Conservation (phyloP, 1,140 invertebrate species). For the Sitobion miscanthi region DNA sequence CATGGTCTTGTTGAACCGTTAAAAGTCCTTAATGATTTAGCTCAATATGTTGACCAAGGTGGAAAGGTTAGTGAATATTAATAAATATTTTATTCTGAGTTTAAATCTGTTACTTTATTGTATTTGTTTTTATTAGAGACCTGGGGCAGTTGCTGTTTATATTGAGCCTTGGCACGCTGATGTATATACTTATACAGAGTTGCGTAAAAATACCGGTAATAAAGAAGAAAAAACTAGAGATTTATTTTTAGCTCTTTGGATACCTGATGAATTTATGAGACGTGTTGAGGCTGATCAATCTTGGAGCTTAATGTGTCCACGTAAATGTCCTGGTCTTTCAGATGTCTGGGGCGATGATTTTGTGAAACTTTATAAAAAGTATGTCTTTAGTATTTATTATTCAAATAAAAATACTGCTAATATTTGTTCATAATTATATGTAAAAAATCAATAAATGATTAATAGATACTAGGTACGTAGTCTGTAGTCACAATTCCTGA, state of each 20-base stretch:
- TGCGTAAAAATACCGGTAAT: conserved; percentile 92
- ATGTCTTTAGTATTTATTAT: conserved; percentile 59
- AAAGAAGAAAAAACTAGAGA: conserved; percentile 93
- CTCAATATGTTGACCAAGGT: conserved; percentile 97
- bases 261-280: conserved; percentile 98
- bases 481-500: neutral
- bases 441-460: neutral
- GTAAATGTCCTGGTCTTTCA: conserved; percentile 86
- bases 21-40: conserved; percentile 94
- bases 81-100: neutral
- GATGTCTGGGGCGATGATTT: conserved; percentile 97
- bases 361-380: conserved; percentile 86
- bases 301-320: conserved; percentile 98
- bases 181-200: conserved; percentile 92
- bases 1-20: conserved; percentile 99
- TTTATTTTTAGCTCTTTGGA: conserved; percentile 98
- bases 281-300: conserved; percentile 85
- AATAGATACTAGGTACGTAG: neutral
- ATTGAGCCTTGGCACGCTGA: conserved; percentile 99
- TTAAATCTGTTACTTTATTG: neutral
- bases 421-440: neutral
- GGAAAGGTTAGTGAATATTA: conserved; percentile 73
- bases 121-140: conserved; percentile 67
- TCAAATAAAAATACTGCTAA: neutral
- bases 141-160: conserved; percentile 97